These are phyloP conservation scores for Mesaphorura yosii DNA, from an alignment of 1,140 invertebrate genomes.

Conservation along the genomic window DNA sequence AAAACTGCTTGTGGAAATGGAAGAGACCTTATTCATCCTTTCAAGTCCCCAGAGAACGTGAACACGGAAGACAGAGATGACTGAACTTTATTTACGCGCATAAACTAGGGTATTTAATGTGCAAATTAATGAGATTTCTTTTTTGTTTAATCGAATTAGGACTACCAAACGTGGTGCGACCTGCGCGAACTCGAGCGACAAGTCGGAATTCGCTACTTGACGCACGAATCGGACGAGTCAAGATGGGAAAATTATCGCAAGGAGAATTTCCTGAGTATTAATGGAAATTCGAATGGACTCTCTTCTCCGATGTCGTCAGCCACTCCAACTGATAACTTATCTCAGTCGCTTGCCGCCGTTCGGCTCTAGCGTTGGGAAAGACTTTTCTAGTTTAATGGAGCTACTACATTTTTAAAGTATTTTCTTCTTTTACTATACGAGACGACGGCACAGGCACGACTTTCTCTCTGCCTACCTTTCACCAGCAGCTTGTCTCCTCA, in stretches of 20 bases:
- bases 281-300: constrained; percentile 26
- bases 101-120: not conserved
- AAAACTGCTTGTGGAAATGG: too few species aligned
- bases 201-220: constrained; percentile 76
- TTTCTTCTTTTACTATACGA: too few species aligned
- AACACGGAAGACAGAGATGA: too few species aligned
- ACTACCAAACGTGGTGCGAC: constrained; percentile 92
- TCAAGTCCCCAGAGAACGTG: too few species aligned
- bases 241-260: constrained; percentile 58
- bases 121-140: constrained; percentile 10
- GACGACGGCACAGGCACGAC: too few species aligned
- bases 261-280: constrained; percentile 21
- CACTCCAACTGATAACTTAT: constrained; percentile 21
- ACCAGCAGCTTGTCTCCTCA: too few species aligned
- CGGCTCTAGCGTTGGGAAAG: constrained; percentile 31
- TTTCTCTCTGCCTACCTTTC: too few species aligned
- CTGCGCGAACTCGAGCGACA: constrained; percentile 72
- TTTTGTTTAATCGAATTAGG: constrained; percentile 48
- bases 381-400: constrained; percentile 26
- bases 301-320: constrained; percentile 20
- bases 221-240: constrained; percentile 89
- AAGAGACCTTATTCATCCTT: too few species aligned
- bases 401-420: too few species aligned
- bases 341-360: constrained; percentile 24
- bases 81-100: too few species aligned